These are phyloP conservation scores for Spatula clypeata DNA, from an alignment of 2,797 vertebrate genomes.

Conservation along the genomic window DNA sequence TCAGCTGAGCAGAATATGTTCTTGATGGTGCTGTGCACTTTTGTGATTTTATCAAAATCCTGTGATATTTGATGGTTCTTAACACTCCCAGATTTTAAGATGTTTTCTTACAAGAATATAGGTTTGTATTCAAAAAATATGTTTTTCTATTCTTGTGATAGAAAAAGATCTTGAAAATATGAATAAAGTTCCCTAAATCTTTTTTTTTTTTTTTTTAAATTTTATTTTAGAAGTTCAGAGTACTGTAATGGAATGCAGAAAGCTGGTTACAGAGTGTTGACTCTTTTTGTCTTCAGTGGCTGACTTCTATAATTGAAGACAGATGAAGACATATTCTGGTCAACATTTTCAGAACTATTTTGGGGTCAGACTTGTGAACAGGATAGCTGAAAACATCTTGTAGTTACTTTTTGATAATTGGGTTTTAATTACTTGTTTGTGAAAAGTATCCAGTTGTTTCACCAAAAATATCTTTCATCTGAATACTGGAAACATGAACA, in stretches of 20 bases:
- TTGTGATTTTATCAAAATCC: background rate
- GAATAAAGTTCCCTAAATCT: background rate
- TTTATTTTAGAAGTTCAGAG: constrained; percentile 15
- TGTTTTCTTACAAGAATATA: background rate
- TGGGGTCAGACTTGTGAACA: constrained; percentile 49
- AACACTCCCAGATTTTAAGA: background rate
- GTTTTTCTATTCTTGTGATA: background rate
- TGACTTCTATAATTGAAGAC: constrained; percentile 65
- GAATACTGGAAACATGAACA: background rate
- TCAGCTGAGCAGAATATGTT: background rate
- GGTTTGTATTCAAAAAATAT: background rate
- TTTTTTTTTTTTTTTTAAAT: background rate
- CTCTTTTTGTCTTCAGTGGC: constrained; percentile 54
- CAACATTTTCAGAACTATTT: constrained; percentile 50
- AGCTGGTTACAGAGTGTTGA: constrained; percentile 48
- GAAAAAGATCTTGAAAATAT: background rate
- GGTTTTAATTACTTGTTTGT: constrained; percentile 43
- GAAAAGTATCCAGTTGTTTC: background rate
- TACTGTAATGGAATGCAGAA: constrained; percentile 63
- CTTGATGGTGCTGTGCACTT: background rate
- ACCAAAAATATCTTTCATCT: background rate
- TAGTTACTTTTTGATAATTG: constrained; percentile 54
- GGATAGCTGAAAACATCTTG: constrained; percentile 52
- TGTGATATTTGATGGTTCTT: background rate
- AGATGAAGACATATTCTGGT: constrained; percentile 53